These are phyloP conservation scores for Myzus persicae DNA, from an alignment of 1,140 invertebrate genomes.

Conservation along the genomic window DNA sequence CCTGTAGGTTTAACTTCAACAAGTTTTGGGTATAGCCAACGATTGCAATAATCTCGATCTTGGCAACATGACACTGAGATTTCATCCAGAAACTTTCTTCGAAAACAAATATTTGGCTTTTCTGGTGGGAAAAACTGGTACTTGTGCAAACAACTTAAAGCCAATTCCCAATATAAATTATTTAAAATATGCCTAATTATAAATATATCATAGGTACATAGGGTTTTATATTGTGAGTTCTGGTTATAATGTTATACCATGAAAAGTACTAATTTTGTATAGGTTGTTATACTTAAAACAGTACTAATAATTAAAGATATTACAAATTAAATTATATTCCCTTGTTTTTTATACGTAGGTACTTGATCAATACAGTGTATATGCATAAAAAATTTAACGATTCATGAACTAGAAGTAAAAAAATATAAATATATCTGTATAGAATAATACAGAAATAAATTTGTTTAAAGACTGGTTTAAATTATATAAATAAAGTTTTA, in stretches of 20 bases:
- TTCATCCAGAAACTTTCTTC: conserved; percentile 65
- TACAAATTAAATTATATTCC: neutral
- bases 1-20: conserved; percentile 60
- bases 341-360: neutral
- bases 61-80: conserved; percentile 73
- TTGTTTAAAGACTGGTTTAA: no score
- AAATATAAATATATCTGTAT: no score
- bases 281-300: neutral
- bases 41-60: conserved; percentile 72
- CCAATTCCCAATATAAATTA: conserved; percentile 46
- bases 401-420: no score
- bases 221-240: no score
- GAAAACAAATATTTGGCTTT: conserved; percentile 71
- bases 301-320: neutral
- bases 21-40: conserved; percentile 68
- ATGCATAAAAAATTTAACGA: no score
- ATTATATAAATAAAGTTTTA: no score
- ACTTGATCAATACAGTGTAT: neutral
- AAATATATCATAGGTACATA: neutral
- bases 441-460: no score
- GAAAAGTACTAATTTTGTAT: no score
- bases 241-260: no score
- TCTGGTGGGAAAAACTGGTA: conserved; percentile 77
- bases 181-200: neutral
- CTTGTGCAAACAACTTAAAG: conserved; percentile 74